These are phyloP conservation scores for Choloepus didactylus DNA, from an alignment of 2,797 vertebrate species.

Conservation along the genomic window DNA sequence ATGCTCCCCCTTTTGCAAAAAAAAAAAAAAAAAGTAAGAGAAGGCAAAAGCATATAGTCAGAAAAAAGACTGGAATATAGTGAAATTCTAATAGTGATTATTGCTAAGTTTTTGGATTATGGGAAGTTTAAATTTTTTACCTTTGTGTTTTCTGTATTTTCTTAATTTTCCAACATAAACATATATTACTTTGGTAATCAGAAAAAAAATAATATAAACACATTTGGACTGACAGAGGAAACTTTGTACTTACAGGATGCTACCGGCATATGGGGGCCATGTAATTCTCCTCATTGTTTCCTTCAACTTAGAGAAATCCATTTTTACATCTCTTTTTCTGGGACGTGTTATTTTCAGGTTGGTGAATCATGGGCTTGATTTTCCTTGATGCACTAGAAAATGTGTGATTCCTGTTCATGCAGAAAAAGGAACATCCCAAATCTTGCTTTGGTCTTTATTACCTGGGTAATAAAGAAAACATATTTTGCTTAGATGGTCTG, in stretches of 20 bases:
- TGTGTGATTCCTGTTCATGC: neutral
- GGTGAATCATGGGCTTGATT: neutral
- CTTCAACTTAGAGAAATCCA: neutral
- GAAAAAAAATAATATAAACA: neutral
- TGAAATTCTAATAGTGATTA: neutral
- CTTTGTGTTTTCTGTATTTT: neutral
- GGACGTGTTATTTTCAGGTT: neutral
- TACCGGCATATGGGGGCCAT: neutral
- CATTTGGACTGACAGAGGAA: neutral
- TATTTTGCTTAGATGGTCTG: neutral
- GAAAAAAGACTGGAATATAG: neutral
- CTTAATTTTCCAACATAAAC: neutral
- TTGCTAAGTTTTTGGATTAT: constrained; percentile 18
- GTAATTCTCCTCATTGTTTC: neutral
- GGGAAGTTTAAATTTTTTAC: neutral
- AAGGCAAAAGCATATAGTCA: neutral
- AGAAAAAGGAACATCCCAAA: neutral
- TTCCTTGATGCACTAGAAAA: neutral
- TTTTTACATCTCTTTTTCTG: neutral
- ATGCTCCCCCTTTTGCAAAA: neutral
- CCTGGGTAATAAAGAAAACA: constrained; percentile 38
- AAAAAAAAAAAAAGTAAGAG: neutral
- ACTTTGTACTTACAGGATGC: neutral
- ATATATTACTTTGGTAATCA: neutral
- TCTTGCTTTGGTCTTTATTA: neutral